Base-by-base conservation (phyloP, 1,140 invertebrate species). In the Matsumurasca onukii region DNA sequence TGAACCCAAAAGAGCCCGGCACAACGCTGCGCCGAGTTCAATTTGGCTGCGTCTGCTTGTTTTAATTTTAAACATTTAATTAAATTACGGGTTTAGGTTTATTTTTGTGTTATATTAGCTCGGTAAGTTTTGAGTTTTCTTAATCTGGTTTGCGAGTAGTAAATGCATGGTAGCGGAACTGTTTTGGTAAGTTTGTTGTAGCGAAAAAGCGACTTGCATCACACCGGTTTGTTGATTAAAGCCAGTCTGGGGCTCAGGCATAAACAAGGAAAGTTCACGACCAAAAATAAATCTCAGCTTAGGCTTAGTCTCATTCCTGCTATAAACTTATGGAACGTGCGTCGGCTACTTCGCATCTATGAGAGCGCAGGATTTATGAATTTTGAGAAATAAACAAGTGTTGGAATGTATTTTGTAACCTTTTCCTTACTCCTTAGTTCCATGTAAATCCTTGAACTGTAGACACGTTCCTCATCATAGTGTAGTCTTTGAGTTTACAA, bases 111-210 rank as follows among this genome's bases (percentile, higher is more conserved):
- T 39, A 17, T 39, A 9, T 39, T 39, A 5, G 34, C 5, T 59
- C 55, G 55, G 55, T 59, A 59, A 59, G 55, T 59, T 59, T 59
- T 59, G 24, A 22, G 55, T 59, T 52, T 59, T 59, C 24, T 27
- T 59, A 22, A 59, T 59, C 30, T 59, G 15, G 55, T 59, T 59
- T 27, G 15, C 15, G 22, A 27, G 55, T 59, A 39, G 55, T 22
- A 9, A 27, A 59, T n/a, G 55, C 30, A 27, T 59, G 25, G 55
- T 59, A 59, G 55, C 12, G 9, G 24, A n/a, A 59, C 22, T 5
- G 49, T 59, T n/a, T n/a, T n/a, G n/a, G n/a, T n/a, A n/a, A n/a
- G n/a, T n/a, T n/a, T n/a, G n/a, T n/a, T n/a, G n/a, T n/a, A n/a
- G n/a, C n/a, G n/a, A n/a, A n/a, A n/a, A n/a, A n/a, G n/a, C n/a